phyloP scores from a whole-genome alignment of 2,888 invertebrate genomes.

The Tinea trinotella region DNA sequence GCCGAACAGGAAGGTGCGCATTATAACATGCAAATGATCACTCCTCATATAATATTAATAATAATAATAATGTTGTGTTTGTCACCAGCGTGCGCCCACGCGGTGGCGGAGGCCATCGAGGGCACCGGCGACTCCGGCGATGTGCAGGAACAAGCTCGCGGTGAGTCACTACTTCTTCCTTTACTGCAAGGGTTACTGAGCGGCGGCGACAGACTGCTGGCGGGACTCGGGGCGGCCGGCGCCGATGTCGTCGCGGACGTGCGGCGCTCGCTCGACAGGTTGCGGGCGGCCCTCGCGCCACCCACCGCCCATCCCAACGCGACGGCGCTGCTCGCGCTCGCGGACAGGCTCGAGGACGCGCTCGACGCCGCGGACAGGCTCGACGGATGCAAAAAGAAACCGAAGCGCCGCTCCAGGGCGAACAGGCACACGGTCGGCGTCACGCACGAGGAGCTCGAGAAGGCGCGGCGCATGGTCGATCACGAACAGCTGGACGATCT shows the following conservation, averaged over 20 bases:
- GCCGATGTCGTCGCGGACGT: slow-evolving; percentile 82
- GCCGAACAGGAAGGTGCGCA: slow-evolving; percentile 87
- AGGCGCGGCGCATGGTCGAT: slow-evolving; percentile 83
- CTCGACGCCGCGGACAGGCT: slow-evolving; percentile 53
- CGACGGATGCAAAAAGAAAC: slow-evolving; percentile 53
- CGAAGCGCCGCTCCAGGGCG: slow-evolving; percentile 74
- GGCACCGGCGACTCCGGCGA: slow-evolving; percentile 43
- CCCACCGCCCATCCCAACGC: slow-evolving; percentile 62
- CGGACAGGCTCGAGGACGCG: slow-evolving; percentile 78
- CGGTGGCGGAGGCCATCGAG: slow-evolving; percentile 58
- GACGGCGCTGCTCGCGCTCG: slow-evolving; percentile 76
- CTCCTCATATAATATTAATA: no score
- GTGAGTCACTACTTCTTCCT: slow-evolving; percentile 83
- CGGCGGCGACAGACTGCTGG: slow-evolving; percentile 52
- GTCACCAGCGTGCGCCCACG: slow-evolving; percentile 55
- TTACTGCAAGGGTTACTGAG: slow-evolving; percentile 78
- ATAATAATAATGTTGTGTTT: background rate
- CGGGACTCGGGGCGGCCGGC: slow-evolving; percentile 63
- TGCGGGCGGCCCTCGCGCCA: slow-evolving; percentile 80
- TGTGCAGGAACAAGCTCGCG: slow-evolving; percentile 52
- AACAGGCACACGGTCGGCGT: slow-evolving; percentile 88
- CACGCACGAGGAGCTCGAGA: slow-evolving; percentile 83
- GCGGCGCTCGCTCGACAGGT: slow-evolving; percentile 80
- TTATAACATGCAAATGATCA: no score
- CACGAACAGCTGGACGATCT: slow-evolving; percentile 36